phyloP scores from a whole-genome alignment of 2,888 invertebrate genomes.

The Tetranychus piercei region DNA sequence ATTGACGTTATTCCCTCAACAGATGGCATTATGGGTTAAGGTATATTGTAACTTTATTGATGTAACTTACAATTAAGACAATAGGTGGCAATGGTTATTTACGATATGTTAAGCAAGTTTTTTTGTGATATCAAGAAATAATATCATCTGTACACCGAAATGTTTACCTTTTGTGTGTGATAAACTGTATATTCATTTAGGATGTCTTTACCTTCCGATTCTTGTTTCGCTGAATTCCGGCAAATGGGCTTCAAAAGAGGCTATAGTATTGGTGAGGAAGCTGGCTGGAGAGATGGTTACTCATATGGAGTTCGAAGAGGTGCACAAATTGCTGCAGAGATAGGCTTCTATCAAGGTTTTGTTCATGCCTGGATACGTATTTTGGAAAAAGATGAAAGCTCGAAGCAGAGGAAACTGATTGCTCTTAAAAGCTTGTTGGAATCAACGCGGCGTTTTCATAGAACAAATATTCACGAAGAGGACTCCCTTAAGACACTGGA shows the following conservation, averaged over 20 bases:
- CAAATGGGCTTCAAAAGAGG: constrained; percentile 28
- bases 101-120: too few species aligned
- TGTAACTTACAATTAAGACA: too few species aligned
- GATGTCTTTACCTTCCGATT: too few species aligned
- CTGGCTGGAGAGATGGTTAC: constrained; percentile 28
- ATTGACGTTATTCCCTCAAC: too few species aligned
- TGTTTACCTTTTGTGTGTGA: too few species aligned
- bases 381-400: constrained; percentile 27
- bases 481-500: constrained; percentile 26
- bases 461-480: constrained; percentile 26
- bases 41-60: too few species aligned
- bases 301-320: constrained; percentile 27
- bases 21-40: too few species aligned
- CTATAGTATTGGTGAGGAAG: constrained; percentile 28
- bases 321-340: constrained; percentile 28
- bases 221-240: constrained; percentile 15
- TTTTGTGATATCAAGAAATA: too few species aligned
- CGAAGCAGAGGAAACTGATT: constrained; percentile 27
- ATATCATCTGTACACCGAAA: too few species aligned
- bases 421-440: constrained; percentile 27
- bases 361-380: constrained; percentile 28
- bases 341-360: constrained; percentile 29
- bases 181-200: too few species aligned
- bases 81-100: too few species aligned
- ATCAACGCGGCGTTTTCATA: constrained; percentile 27